Evolutionary conservation across 2,888 invertebrate genomes (phyloP).

Genomic region (Mayetiola destructor): DNA sequence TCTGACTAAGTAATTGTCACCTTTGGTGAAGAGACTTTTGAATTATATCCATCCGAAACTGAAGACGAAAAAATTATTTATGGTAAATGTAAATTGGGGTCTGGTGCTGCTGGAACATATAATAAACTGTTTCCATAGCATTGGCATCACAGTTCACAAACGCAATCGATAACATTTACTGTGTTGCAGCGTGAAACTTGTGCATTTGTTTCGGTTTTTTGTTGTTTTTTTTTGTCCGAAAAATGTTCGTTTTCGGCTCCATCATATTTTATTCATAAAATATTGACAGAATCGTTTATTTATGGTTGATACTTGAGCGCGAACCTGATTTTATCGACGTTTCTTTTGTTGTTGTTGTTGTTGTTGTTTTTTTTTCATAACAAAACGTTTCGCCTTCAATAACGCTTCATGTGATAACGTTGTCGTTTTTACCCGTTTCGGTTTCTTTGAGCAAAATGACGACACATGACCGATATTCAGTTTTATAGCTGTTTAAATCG

Average conservation of each 20-base stretch:
- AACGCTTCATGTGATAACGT: too few relatives aligned
- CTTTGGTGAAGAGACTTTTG: background rate
- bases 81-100: background rate
- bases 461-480: conserved; percentile 5
- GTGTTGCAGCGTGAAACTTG: too few relatives aligned
- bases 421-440: too few relatives aligned
- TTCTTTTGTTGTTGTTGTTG: too few relatives aligned
- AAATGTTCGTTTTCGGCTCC: too few relatives aligned
- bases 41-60: background rate
- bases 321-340: background rate
- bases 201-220: too few relatives aligned
- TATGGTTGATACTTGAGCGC: background rate
- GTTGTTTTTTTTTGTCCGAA: too few relatives aligned
- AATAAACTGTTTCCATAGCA: too few relatives aligned
- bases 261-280: conserved; percentile 12
- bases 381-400: too few relatives aligned
- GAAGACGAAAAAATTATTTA: background rate
- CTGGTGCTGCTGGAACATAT: background rate
- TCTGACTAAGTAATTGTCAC: background rate
- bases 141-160: too few relatives aligned
- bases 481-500: background rate
- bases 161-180: too few relatives aligned
- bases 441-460: background rate
- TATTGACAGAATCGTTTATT: conserved; percentile 9
- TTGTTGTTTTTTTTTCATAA: too few relatives aligned